A percentile compares a stretch with the other conserved stretches of the same genome.
These are phyloP conservation scores for Chalcosyrphus nemorum DNA, from an alignment of 2,888 invertebrate species.

Conservation along the genomic window DNA sequence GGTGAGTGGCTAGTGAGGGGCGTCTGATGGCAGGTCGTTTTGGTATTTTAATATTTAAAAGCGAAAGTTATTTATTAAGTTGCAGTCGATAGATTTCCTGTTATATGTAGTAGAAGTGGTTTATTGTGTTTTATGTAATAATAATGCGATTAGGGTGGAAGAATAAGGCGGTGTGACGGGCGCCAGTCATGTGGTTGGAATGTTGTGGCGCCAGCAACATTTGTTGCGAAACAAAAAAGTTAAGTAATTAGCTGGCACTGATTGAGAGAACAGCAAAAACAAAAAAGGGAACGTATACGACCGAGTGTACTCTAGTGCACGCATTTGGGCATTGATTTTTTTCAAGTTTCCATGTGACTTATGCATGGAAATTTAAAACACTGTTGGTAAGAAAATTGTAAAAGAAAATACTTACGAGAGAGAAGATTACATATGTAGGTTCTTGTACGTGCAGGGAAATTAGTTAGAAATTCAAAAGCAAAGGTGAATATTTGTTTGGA, in stretches of 20 bases:
- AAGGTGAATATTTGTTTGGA: too few species aligned
- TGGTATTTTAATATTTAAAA: slow-evolving; percentile 42
- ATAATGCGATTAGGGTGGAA: slow-evolving; percentile 40
- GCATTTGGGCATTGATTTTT: slow-evolving; percentile 38
- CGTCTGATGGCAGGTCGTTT: background rate
- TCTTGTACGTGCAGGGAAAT: too few species aligned
- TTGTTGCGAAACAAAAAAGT: slow-evolving; percentile 57
- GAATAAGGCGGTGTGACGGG: background rate
- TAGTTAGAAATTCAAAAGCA: too few species aligned
- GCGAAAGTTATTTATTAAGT: slow-evolving; percentile 59
- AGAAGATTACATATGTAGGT: too few species aligned
- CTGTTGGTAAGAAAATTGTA: too few species aligned
- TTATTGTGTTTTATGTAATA: slow-evolving; percentile 57
- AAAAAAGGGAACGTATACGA: slow-evolving; percentile 18
- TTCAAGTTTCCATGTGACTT: slow-evolving; percentile 42
- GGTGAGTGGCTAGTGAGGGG: background rate
- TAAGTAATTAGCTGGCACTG: slow-evolving; percentile 40
- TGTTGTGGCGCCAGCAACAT: slow-evolving; percentile 56
- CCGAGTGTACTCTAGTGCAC: slow-evolving; percentile 5
- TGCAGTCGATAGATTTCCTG: slow-evolving; percentile 33
- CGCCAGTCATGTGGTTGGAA: slow-evolving; percentile 26
- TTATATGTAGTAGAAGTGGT: background rate
- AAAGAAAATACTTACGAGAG: too few species aligned
- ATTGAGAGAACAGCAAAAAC: too few species aligned
- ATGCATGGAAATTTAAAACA: slow-evolving; percentile 8